Evolutionary conservation across 2,113 vertebrate species (phyloP).

Genomic region (Athene noctua): DNA sequence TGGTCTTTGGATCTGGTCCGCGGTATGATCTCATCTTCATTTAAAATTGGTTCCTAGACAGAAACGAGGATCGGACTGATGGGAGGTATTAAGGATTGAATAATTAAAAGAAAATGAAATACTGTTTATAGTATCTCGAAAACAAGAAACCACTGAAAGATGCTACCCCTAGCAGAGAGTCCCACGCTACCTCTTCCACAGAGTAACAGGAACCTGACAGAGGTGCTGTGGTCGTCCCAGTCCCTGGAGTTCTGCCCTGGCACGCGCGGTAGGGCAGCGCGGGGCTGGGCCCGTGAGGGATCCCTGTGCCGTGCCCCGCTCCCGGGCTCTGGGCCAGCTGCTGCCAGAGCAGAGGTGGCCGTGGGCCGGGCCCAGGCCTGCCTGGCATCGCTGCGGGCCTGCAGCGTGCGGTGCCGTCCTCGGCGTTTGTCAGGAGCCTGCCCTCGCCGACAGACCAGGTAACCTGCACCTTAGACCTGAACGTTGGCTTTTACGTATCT

Average conservation of each 20-base stretch:
- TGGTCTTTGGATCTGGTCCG: neutral
- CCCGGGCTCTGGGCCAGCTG: neutral
- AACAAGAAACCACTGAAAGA: neutral
- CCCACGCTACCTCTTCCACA: neutral
- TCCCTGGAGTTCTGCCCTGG: rapidly evolving
- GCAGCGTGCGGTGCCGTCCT: too few species aligned
- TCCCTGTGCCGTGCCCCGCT: neutral
- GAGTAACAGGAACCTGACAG: rapidly evolving
- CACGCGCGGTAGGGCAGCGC: neutral
- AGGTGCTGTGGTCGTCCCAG: neutral
- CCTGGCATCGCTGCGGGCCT: neutral
- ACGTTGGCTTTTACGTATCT: rapidly evolving
- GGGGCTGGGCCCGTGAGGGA: neutral
- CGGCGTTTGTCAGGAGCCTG: rapidly evolving
- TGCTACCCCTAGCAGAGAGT: neutral
- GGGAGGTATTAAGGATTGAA: neutral
- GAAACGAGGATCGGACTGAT: neutral
- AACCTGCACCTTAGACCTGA: neutral
- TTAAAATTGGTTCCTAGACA: neutral
- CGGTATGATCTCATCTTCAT: neutral
- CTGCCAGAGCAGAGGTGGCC: neutral
- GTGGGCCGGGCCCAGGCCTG: too few species aligned
- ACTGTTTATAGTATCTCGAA: neutral
- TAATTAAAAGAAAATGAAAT: neutral
- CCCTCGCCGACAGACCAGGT: neutral